Percentiles rank a stretch among this genome's conserved stretches.
phyloP scores from a whole-genome alignment of 2,888 invertebrate species.

The Stegophylla sp. region DNA sequence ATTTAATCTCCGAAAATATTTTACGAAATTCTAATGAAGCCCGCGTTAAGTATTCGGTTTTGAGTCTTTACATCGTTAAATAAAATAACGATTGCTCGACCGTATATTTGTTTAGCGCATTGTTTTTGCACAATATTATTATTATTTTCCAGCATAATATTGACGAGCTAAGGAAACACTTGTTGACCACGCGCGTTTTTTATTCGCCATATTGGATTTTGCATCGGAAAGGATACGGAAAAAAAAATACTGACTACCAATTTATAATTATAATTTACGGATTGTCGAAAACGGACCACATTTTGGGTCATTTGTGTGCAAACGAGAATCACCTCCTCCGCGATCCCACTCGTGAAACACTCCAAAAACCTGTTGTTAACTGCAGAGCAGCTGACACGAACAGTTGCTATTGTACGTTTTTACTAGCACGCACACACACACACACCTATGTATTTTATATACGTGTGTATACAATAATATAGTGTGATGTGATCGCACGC shows the following conservation, averaged over 20 bases:
- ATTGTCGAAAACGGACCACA: slow-evolving; percentile 34
- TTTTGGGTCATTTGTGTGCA: slow-evolving; percentile 47
- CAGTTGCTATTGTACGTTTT: slow-evolving; percentile 43
- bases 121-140: slow-evolving; percentile 24
- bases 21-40: slow-evolving; percentile 42
- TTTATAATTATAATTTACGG: background rate
- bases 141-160: too few relatives aligned
- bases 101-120: background rate
- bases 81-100: background rate
- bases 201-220: background rate
- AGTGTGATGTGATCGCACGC: slow-evolving; percentile 22
- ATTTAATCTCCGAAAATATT: slow-evolving; percentile 26
- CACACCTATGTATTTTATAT: background rate
- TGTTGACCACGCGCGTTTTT: background rate
- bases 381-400: too few relatives aligned
- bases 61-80: slow-evolving; percentile 31
- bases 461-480: too few relatives aligned
- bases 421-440: background rate
- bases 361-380: slow-evolving; percentile 53
- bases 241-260: background rate
- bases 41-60: background rate
- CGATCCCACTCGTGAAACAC: slow-evolving; percentile 32
- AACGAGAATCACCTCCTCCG: slow-evolving; percentile 38
- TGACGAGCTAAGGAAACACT: background rate
- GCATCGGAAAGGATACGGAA: background rate